Conservation (phyloP, 2,888 invertebrate genomes). For the Diarsia brunnea region DNA sequence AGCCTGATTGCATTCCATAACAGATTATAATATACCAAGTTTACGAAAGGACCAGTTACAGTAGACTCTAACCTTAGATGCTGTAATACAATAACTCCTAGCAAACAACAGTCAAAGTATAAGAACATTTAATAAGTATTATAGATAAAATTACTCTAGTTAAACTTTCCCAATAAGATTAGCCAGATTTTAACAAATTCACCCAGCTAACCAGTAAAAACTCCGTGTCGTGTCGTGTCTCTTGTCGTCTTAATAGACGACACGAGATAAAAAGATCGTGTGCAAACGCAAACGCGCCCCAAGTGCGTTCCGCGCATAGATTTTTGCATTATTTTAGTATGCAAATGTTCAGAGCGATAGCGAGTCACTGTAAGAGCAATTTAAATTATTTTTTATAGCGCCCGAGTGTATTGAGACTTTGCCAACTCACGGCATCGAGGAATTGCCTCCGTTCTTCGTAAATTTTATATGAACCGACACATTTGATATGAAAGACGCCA, state of each 20-base stretch:
- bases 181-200: not conserved
- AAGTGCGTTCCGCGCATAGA: slow-evolving; percentile 87
- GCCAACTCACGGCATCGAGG: slow-evolving; percentile 79
- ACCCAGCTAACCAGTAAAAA: too few relatives aligned
- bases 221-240: too few relatives aligned
- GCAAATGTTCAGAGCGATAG: slow-evolving; percentile 89
- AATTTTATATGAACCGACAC: slow-evolving; percentile 83
- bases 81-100: not conserved
- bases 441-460: slow-evolving; percentile 83
- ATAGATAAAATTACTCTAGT: not conserved
- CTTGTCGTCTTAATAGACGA: slow-evolving; percentile 38
- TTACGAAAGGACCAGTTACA: not conserved
- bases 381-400: slow-evolving; percentile 91
- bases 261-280: slow-evolving; percentile 56
- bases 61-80: not conserved
- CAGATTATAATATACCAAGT: not conserved
- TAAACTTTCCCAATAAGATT: not conserved
- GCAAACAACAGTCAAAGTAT: not conserved
- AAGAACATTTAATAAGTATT: not conserved
- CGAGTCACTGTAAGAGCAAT: slow-evolving; percentile 90
- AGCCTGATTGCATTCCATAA: not conserved
- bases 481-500: slow-evolving; percentile 72
- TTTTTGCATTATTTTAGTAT: slow-evolving; percentile 91
- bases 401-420: slow-evolving; percentile 89
- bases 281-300: slow-evolving; percentile 76